Base-by-base conservation (phyloP, 2,888 invertebrate genomes). In the Frankliniella fusca region DNA sequence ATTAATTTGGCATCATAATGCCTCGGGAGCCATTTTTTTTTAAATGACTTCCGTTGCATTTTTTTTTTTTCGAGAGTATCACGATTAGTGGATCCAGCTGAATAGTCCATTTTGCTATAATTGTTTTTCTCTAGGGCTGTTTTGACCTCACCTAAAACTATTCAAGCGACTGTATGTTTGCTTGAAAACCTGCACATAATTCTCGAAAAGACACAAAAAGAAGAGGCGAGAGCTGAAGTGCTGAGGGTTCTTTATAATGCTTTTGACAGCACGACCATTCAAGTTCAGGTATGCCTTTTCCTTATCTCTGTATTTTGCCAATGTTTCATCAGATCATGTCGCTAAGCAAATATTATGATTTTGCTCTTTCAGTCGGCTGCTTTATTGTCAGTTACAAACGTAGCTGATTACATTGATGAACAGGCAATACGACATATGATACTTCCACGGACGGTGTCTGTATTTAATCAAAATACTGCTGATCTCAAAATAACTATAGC, bases 181-280 rank as follows among this genome's bases (percentile, higher is more conserved):
- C 89, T 98, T 86, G 97, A 97, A 89, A 96, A 96, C 88, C 90
- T 98, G 85, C 96, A 97, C 88, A 90, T 95, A 84, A 93, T 98
- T 84, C 90, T 98, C 87, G 93, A 94, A 87, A 98, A 97, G 89
- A 95, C 96, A 83, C 93, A 94, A 20, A 90, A 92, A 80, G 94
- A 94, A 80, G 95, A 96, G 85, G 91, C 95, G 70, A 92, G 94
- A 85, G 90, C 91, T 3, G 96, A 97, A 87, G 92, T 98, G 81
- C 89, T 98, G 85, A 96, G 97, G 8, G 92, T 97, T 90, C 90
- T 98, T 81, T 97, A 94, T 89, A 92, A 91, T 85, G 94, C 96
- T 48, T 93, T 98, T 86, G 97, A 98, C 86, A 95, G 94, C 86
- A 93, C 94, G 83, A 95, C 94, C 83, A 93, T 94, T 85, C 96